Evolutionary conservation across 2,888 invertebrate genomes (phyloP).

Genomic region (Seira ritae): DNA sequence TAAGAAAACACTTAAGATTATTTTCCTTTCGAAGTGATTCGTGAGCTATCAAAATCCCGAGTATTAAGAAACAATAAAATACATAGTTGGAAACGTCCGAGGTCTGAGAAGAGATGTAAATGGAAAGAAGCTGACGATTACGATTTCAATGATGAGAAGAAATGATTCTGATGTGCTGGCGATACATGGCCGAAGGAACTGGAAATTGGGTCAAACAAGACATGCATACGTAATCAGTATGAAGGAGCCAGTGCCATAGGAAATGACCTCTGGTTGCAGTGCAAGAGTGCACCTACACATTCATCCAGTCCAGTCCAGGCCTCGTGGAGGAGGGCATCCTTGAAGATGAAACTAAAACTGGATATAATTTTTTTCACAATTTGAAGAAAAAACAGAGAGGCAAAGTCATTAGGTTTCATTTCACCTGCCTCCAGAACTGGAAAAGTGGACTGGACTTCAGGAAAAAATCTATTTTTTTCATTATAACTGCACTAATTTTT

Average conservation of each 20-base stretch:
- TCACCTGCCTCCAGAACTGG: constrained; percentile 50
- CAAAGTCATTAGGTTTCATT: constrained; percentile 53
- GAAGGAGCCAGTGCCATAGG: constrained; percentile 9
- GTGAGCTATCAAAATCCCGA: constrained; percentile 49
- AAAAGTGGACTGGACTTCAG: constrained; percentile 25
- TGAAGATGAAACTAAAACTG: constrained; percentile 16
- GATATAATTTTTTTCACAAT: constrained; percentile 41
- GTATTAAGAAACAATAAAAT: constrained; percentile 60
- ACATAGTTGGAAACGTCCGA: not conserved
- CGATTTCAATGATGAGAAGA: constrained; percentile 24
- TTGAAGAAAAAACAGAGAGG: constrained; percentile 16
- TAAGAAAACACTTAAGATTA: constrained; percentile 17
- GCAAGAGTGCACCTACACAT: constrained; percentile 36
- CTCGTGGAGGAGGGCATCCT: constrained; percentile 43
- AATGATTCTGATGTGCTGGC: constrained; percentile 36
- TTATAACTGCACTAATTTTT: constrained; percentile 20
- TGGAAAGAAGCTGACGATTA: constrained; percentile 12
- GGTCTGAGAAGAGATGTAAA: not conserved
- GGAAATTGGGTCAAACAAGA: constrained; percentile 65
- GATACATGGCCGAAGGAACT: constrained; percentile 42
- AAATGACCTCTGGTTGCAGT: constrained; percentile 34
- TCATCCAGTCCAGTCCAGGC: constrained; percentile 31
- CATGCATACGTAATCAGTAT: constrained; percentile 59
- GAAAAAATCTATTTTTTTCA: constrained; percentile 28
- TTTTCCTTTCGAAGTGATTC: constrained; percentile 32